A percentile compares a stretch with the other conserved stretches of the same genome.
These are phyloP conservation scores for Hydrozoanthus tunicans DNA, from an alignment of 64 coral and sea anemone genomes.

Conservation along the genomic window DNA sequence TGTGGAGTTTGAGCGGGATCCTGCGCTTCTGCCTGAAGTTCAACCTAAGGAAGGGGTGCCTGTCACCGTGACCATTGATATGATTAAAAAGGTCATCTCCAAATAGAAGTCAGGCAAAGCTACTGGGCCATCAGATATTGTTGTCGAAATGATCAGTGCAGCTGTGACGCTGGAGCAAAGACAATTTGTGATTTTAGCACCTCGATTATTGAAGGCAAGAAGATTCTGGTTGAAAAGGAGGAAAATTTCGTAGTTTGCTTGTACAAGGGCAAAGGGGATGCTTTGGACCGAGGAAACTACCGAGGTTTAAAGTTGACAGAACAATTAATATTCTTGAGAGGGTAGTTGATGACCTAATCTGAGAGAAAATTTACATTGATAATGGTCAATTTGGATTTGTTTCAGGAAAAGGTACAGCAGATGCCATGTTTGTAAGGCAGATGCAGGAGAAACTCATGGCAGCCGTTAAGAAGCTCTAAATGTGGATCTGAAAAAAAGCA, in stretches of 20 bases:
- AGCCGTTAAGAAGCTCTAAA: not conserved
- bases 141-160: slow-evolving; percentile 12
- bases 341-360: not conserved
- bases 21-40: not conserved
- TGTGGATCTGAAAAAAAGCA: not conserved
- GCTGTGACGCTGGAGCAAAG: not conserved
- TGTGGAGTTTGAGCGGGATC: slow-evolving; percentile 21
- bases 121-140: not conserved
- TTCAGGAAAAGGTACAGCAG: slow-evolving; percentile 28
- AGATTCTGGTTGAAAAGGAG: slow-evolving; percentile 1
- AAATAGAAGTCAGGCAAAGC: slow-evolving; percentile 18
- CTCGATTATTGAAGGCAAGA: not conserved
- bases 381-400: slow-evolving; percentile 13
- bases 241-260: slow-evolving; percentile 21
- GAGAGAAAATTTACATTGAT: not conserved
- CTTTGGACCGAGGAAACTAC: slow-evolving; percentile 18
- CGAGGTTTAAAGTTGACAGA: not conserved
- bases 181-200: not conserved
- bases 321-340: slow-evolving; percentile 4
- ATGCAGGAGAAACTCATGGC: not conserved
- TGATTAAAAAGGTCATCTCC: not conserved
- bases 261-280: slow-evolving; percentile 50
- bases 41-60: slow-evolving; percentile 3
- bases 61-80: not conserved
- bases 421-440: slow-evolving; percentile 25